Evolutionary conservation across 2,113 vertebrate genomes (phyloP).

Genomic region (Cyphomyrus plagiostoma): DNA sequence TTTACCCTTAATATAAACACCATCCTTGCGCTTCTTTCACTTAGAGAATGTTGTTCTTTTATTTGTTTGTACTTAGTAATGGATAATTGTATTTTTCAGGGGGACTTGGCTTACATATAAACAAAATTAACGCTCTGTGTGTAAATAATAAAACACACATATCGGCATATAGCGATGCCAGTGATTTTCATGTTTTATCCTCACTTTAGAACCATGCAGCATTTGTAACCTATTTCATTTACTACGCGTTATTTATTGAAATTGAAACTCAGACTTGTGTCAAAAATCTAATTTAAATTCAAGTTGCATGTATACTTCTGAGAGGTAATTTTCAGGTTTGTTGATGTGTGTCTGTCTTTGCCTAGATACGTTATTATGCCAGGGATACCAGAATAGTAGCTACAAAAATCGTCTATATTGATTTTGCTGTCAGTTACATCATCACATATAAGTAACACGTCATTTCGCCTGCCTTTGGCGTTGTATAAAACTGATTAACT

Average conservation of each 20-base stretch:
- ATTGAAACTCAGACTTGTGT: background rate
- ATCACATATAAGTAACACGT: background rate
- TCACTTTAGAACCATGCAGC: background rate
- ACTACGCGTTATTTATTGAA: background rate
- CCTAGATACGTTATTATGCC: background rate
- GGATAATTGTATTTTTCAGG: background rate
- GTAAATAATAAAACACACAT: background rate
- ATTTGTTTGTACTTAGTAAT: slow-evolving; percentile 12
- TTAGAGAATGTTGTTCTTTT: slow-evolving; percentile 11
- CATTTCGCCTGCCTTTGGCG: background rate
- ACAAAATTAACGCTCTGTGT: background rate
- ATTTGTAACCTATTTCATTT: background rate
- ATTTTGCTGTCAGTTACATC: background rate
- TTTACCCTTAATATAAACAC: slow-evolving; percentile 19
- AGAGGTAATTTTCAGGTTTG: background rate
- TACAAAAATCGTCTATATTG: background rate
- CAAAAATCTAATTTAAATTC: background rate
- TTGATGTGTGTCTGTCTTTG: background rate
- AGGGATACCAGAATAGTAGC: background rate
- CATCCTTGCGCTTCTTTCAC: slow-evolving; percentile 7
- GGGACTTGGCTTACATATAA: background rate
- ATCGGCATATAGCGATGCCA: background rate
- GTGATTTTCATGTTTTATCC: slow-evolving; percentile 12
- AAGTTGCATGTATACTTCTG: background rate
- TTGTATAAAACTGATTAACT: background rate